A percentile compares a stretch with the other conserved stretches of the same genome.
Conservation (phyloP, 2,797 vertebrate species). For the Lithobates pipiens region DNA sequence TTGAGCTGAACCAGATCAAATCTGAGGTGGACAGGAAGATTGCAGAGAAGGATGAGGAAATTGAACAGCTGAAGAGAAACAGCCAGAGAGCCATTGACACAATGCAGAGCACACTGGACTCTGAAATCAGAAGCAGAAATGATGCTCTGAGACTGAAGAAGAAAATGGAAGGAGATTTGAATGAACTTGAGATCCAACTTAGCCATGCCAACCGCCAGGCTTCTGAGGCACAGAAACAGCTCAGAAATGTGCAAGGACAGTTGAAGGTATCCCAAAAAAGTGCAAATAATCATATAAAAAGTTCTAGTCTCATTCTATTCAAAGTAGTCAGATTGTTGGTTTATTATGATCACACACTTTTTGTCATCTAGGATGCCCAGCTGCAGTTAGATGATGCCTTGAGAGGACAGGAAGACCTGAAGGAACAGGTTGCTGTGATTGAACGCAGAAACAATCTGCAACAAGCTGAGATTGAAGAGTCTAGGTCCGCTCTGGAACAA, state of each 20-base stretch:
- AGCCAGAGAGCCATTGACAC: conserved; percentile 84
- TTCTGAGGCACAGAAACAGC: conserved; percentile 76
- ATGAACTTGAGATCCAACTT: conserved; percentile 90
- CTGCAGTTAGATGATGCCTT: conserved; percentile 76
- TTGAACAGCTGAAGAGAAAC: conserved; percentile 89
- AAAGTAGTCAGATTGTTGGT: too few species aligned
- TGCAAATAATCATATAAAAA: too few species aligned
- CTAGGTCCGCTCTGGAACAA: conserved; percentile 75
- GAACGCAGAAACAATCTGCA: conserved; percentile 77
- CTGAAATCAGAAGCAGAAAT: conserved; percentile 87
- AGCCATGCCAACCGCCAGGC: conserved; percentile 84
- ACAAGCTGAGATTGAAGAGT: conserved; percentile 77
- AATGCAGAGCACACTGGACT: conserved; percentile 84
- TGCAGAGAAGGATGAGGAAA: conserved; percentile 90
- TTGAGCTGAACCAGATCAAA: conserved; percentile 79
- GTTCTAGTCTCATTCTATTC: too few species aligned
- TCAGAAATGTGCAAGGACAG: conserved; percentile 71
- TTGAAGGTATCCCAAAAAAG: conserved; percentile 67
- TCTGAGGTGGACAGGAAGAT: conserved; percentile 77
- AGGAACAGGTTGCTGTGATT: conserved; percentile 78
- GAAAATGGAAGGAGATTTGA: conserved; percentile 90
- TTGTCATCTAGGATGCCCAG: conserved; percentile 71
- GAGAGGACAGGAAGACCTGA: conserved; percentile 75
- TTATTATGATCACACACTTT: too few species aligned
- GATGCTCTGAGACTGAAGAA: conserved; percentile 89